phyloP scores from a whole-genome alignment of 2,113 vertebrate species.

The Cairina moschata region DNA sequence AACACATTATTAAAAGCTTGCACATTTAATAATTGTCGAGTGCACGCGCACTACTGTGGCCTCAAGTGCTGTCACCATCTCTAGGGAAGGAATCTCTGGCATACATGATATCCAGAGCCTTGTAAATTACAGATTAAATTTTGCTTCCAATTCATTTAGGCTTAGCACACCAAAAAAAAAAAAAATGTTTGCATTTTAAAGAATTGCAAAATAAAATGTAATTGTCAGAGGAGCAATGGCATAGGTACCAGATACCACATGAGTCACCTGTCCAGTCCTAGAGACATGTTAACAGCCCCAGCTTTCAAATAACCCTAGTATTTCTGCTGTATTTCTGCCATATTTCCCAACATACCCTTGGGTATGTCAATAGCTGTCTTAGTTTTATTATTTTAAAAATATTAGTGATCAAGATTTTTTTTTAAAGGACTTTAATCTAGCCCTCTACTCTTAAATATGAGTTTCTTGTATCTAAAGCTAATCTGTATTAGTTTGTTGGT shows the following conservation, averaged over 20 bases:
- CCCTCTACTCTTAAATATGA: not conserved
- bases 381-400: not conserved
- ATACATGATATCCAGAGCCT: not conserved
- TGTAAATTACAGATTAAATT: not conserved
- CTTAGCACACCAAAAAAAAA: not conserved
- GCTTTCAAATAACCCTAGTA: not conserved
- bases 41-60: rapidly evolving
- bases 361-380: not conserved
- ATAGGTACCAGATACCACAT: not conserved
- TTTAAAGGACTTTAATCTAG: not conserved
- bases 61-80: not conserved
- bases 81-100: not conserved
- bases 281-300: not conserved
- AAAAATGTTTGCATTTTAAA: not conserved
- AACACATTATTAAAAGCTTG: not conserved
- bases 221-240: not conserved
- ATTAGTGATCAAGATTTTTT: not conserved
- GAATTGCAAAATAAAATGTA: not conserved
- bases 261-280: not conserved
- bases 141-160: not conserved
- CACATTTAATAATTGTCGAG: not conserved
- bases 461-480: not conserved
- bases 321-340: not conserved
- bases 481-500: not conserved
- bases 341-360: not conserved